Percentiles rank a stretch among this genome's conserved stretches.
Evolutionary conservation across 2,797 vertebrate species (phyloP).

Genomic region (Chelon auratus): DNA sequence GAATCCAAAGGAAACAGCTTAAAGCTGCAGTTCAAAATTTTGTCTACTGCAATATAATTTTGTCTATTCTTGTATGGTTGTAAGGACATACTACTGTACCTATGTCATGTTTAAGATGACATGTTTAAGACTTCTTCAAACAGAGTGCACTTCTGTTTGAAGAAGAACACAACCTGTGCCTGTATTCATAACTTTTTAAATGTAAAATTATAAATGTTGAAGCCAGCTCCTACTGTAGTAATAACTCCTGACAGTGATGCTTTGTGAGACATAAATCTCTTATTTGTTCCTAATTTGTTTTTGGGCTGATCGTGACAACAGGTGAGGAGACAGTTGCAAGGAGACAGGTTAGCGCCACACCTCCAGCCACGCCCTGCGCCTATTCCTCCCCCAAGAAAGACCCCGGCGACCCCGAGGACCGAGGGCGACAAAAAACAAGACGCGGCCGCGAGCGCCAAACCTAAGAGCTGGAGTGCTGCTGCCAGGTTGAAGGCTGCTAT

Average conservation of each 20-base stretch:
- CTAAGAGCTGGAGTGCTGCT: constrained; percentile 61
- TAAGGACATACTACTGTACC: too few species aligned
- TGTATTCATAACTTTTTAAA: too few species aligned
- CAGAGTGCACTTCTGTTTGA: too few species aligned
- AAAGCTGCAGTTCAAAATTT: too few species aligned
- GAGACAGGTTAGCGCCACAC: constrained; percentile 73
- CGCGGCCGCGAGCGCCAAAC: neutral
- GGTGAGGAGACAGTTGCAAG: constrained; percentile 79
- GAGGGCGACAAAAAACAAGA: constrained; percentile 44
- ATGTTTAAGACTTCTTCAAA: too few species aligned
- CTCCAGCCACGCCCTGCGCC: constrained; percentile 51
- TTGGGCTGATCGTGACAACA: constrained; percentile 77
- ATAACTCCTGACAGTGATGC: neutral
- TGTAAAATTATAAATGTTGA: too few species aligned
- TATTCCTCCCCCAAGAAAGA: constrained; percentile 56
- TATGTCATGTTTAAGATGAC: too few species aligned
- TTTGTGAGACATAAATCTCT: constrained; percentile 1
- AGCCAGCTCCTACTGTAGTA: too few species aligned
- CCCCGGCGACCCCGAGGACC: constrained; percentile 52
- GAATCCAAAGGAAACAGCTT: too few species aligned
- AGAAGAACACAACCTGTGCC: too few species aligned
- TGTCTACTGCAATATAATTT: too few species aligned
- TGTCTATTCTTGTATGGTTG: too few species aligned
- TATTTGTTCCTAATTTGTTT: constrained; percentile 23
- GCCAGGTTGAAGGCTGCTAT: constrained; percentile 80